A percentile compares a stretch with the other conserved stretches of the same genome.
These are phyloP conservation scores for Mandrillus leucophaeus DNA, from an alignment of 2,113 vertebrate genomes.

Conservation along the genomic window DNA sequence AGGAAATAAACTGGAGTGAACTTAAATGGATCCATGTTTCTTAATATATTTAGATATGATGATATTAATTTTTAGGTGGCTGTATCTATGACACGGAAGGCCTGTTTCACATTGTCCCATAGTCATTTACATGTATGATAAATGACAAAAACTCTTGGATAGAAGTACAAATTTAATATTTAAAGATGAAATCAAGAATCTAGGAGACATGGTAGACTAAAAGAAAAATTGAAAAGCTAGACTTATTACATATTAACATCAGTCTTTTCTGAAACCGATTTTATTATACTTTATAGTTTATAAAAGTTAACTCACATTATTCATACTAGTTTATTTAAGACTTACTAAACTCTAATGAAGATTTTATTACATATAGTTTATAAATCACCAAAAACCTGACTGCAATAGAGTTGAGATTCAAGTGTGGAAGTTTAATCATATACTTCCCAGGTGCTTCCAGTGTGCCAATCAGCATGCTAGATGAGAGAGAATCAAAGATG, in stretches of 20 bases:
- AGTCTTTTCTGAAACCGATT: neutral
- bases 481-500: neutral
- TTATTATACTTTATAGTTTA: neutral
- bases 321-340: neutral
- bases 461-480: neutral
- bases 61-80: neutral
- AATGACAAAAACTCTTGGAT: neutral
- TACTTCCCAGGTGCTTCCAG: neutral
- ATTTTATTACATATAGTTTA: neutral
- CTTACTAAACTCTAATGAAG: neutral
- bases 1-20: conserved; percentile 22
- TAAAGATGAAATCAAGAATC: conserved; percentile 11
- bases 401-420: neutral
- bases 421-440: neutral
- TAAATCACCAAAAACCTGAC: neutral
- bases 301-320: neutral
- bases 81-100: neutral
- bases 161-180: conserved; percentile 26
- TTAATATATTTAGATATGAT: conserved; percentile 12
- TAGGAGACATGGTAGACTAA: neutral
- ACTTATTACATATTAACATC: conserved; percentile 11
- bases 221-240: conserved; percentile 4
- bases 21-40: conserved; percentile 7
- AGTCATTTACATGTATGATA: neutral
- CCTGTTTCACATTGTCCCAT: neutral